Percentiles rank a stretch among this genome's conserved stretches.
These are phyloP conservation scores for Lydus trimaculatus DNA, from an alignment of 2,888 invertebrate species.

Conservation along the genomic window DNA sequence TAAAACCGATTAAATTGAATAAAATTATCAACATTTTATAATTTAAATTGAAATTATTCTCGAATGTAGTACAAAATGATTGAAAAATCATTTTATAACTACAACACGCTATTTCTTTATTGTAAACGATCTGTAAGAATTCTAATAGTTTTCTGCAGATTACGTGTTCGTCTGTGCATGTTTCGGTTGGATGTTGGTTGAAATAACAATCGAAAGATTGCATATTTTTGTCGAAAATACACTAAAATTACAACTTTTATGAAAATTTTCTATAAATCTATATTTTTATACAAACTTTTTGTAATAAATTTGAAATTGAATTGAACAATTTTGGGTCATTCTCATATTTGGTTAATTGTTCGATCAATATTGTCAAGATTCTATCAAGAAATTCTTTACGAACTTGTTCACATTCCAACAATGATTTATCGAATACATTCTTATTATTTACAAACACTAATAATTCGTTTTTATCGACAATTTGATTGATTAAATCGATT, in stretches of 20 bases:
- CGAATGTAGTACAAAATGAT: slow-evolving; percentile 42
- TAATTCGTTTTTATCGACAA: slow-evolving; percentile 27
- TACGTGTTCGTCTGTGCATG: slow-evolving; percentile 28
- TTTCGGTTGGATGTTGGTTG: slow-evolving; percentile 31
- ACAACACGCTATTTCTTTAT: slow-evolving; percentile 26
- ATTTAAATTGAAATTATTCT: slow-evolving; percentile 38
- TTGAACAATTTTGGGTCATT: slow-evolving; percentile 34
- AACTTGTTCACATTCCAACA: slow-evolving; percentile 37
- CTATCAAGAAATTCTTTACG: slow-evolving; percentile 36
- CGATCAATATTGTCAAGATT: slow-evolving; percentile 36
- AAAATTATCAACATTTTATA: slow-evolving; percentile 48
- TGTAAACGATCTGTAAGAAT: slow-evolving; percentile 33
- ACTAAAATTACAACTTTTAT: slow-evolving; percentile 37
- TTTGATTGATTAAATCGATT: slow-evolving; percentile 28
- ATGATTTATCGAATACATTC: slow-evolving; percentile 36
- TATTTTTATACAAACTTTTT: slow-evolving; percentile 41
- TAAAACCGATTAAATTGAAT: slow-evolving; percentile 47
- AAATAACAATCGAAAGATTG: slow-evolving; percentile 37
- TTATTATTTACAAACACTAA: slow-evolving; percentile 35
- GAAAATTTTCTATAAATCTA: slow-evolving; percentile 4
- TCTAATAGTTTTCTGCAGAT: slow-evolving; percentile 42
- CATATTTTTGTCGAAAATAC: slow-evolving; percentile 39
- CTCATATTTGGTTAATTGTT: slow-evolving; percentile 33
- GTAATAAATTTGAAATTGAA: slow-evolving; percentile 38
- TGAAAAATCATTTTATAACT: slow-evolving; percentile 48